Evolutionary conservation across 2,113 vertebrate species (phyloP), one percentile per base, ranked within the genome.

Genomic region (Tretioscincus oriximinensis): DNA sequence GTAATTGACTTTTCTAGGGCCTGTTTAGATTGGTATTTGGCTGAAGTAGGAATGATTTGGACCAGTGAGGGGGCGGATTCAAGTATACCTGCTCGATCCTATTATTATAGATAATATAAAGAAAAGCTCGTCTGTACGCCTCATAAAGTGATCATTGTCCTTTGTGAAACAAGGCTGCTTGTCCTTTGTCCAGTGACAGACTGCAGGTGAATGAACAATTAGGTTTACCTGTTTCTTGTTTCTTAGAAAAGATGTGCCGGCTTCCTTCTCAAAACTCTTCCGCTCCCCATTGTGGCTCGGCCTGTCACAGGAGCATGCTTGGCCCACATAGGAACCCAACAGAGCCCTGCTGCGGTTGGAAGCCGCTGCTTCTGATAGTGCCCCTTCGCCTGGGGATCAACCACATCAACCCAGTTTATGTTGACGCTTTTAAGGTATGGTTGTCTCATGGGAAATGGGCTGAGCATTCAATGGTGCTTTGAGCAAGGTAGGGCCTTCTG

Each of bases 331-430:
- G 70, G 92, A 88, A 69, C 78, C 0, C 76, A 12, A 88, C 90
- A 66, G 93, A 81, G 69, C 73, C 84, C 60, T 87, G 86, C 82
- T 70, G 84, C 16, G 90, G 84, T 84, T 97, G 97, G 97, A 96
- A 95, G 68, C 96, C 97, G 71, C 95, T 97, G 76, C 49, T 97
- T 89, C 95, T 97, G 71, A 95, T 97, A 7, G 96, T 97, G 85
- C 97, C 97, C 86, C 96, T 97, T 1, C 94, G 96, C 21, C 90
- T 97, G 49, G 96, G 97, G 85, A 97, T 97, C 82, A 97, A 97
- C 92, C 95, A 96, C 92, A 97, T 97, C 83, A 97, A 97, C 73
- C 96, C 96, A 2, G 94, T 97, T 47, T 97, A 97, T 84, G 94
- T 96, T 11, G 95, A 96, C 20, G 95, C 96, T 0, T 95, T 97